A percentile compares a stretch with the other conserved stretches of the same genome.
phyloP scores from a whole-genome alignment of 2,888 invertebrate species.

The Heliconius ethilla region DNA sequence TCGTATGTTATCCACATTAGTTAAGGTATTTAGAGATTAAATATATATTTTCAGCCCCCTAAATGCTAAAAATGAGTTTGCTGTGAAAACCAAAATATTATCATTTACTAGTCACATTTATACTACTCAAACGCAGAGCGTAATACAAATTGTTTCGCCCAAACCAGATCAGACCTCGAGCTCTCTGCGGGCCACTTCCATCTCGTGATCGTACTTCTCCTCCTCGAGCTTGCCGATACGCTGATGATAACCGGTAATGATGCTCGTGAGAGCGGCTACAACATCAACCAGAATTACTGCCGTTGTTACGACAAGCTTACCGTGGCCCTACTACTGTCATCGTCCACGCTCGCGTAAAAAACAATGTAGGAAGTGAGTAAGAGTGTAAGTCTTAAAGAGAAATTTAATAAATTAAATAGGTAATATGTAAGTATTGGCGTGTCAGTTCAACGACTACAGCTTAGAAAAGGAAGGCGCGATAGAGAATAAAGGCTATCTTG shows the following conservation, averaged over 20 bases:
- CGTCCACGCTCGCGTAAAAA: slow-evolving; percentile 52
- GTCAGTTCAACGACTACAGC: slow-evolving; percentile 63
- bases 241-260: slow-evolving; percentile 90
- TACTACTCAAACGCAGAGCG: slow-evolving; percentile 77
- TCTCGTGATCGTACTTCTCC: slow-evolving; percentile 99
- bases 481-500: slow-evolving; percentile 56
- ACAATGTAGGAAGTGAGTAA: slow-evolving; percentile 61
- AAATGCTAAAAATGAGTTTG: slow-evolving; percentile 67
- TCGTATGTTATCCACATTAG: slow-evolving; percentile 79
- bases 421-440: slow-evolving; percentile 64
- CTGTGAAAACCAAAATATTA: slow-evolving; percentile 76
- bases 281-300: slow-evolving; percentile 76
- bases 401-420: slow-evolving; percentile 57
- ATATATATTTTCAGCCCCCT: slow-evolving; percentile 70
- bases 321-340: slow-evolving; percentile 48
- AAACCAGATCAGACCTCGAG: slow-evolving; percentile 91
- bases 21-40: slow-evolving; percentile 65
- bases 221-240: slow-evolving; percentile 92
- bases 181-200: slow-evolving; percentile 97
- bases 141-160: slow-evolving; percentile 64
- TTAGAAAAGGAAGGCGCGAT: slow-evolving; percentile 71
- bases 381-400: slow-evolving; percentile 68
- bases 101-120: slow-evolving; percentile 76
- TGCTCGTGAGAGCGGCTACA: slow-evolving; percentile 86
- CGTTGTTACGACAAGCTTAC: slow-evolving; percentile 45